Evolutionary conservation across 2,113 vertebrate species (phyloP), one percentile per base, ranked within the genome.

Genomic region (Osmerus eperlanus): DNA sequence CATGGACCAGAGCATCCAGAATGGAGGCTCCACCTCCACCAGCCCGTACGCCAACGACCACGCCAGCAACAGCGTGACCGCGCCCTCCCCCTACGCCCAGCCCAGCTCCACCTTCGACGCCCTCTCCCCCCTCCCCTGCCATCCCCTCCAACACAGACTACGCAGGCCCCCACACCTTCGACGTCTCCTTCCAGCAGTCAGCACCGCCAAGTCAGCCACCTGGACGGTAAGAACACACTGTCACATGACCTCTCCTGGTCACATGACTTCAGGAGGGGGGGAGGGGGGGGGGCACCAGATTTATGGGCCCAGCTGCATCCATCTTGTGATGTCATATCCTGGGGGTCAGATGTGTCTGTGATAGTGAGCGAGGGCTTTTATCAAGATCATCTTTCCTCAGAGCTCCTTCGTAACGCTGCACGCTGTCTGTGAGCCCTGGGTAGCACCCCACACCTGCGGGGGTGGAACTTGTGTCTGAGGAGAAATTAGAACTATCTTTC

Each of bases 111-210:
- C 97, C 71, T 99, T 99, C 0, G 97, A 99, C 0, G 94, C 97
- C 70, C 91, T 98, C 1, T 99, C 97, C 0, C 1, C 97, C 0
- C 1, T 98, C 97, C 0, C 97, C 97, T 0, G 96, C 97, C 87
- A 99, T 99, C 93, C 97, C 97, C 19, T 99, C 97, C 86, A 99
- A 99, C 89, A 99, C 97, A 72, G 97, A 99, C 79, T 99, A 99
- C 28, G 97, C 97, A 0, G 97, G 97, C 28, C 94, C 96, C 14
- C 97, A 99, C 91, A 97, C 95, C 87, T 99, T 99, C 0, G 97
- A 99, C 0, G 97, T 99, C 85, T 99, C 97, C 66, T 99, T 99
- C 91, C 97, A 99, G 73, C 97, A 99, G 87, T 99, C 36, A 99
- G 97, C 85, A 99, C 97, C 0, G 97, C 97, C 11, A 99, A 99